These are phyloP conservation scores for Acropora tenuis DNA, from an alignment of 64 coral and sea anemone genomes.

Conservation along the genomic window DNA sequence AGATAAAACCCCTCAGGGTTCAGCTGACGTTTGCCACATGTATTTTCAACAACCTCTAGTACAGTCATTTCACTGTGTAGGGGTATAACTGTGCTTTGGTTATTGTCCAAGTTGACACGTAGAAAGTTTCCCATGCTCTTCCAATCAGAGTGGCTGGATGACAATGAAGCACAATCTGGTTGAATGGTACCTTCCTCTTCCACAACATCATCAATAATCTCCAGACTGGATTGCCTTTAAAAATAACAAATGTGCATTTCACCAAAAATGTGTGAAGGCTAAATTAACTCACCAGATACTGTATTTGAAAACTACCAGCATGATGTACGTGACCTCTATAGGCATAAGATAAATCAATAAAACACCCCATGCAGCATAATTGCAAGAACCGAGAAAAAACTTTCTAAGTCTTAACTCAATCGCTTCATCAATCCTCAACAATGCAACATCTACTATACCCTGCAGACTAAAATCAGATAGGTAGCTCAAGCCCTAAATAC, in stretches of 20 bases:
- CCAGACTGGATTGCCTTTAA: constrained; percentile 50
- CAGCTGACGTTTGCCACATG: constrained; percentile 88
- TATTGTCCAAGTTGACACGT: constrained; percentile 75
- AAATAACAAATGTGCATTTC: not conserved
- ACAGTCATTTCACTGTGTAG: constrained; percentile 84
- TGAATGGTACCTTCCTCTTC: constrained; percentile 46
- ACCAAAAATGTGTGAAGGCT: too few relatives aligned
- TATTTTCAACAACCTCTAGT: constrained; percentile 72
- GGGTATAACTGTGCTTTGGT: constrained; percentile 86
- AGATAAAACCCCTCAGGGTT: constrained; percentile 79
- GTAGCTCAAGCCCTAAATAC: too few relatives aligned
- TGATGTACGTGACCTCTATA: too few relatives aligned
- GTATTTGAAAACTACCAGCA: too few relatives aligned
- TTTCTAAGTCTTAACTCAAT: too few relatives aligned
- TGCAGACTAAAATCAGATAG: too few relatives aligned
- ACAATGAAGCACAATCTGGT: constrained; percentile 50
- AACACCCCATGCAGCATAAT: too few relatives aligned
- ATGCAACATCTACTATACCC: too few relatives aligned
- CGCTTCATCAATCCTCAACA: too few relatives aligned
- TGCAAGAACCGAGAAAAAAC: too few relatives aligned
- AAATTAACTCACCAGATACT: too few relatives aligned
- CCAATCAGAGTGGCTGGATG: constrained; percentile 89
- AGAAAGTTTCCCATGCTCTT: constrained; percentile 92
- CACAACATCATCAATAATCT: constrained; percentile 67
- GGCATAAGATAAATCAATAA: too few relatives aligned